A percentile compares a stretch with the other conserved stretches of the same genome.
Conservation (phyloP, 2,888 invertebrate genomes). For the Brenthis hecate region DNA sequence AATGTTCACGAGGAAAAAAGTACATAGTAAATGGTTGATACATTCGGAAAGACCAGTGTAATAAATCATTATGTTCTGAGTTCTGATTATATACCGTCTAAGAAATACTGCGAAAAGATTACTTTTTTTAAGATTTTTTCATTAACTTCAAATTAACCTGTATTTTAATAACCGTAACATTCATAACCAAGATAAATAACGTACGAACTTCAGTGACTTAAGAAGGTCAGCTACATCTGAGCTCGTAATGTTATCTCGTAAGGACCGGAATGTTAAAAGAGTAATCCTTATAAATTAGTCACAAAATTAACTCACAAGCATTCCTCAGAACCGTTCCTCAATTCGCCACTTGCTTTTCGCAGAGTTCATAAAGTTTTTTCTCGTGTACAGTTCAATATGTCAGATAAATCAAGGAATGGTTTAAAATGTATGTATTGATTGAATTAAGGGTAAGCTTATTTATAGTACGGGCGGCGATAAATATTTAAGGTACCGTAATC, state of each 20-base stretch:
- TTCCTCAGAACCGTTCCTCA: conserved; percentile 53
- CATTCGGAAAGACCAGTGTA: too few relatives aligned
- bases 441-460: conserved; percentile 58
- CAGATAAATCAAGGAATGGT: conserved; percentile 42
- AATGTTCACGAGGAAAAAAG: too few relatives aligned
- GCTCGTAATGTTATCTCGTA: neutral
- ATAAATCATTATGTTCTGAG: too few relatives aligned
- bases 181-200: conserved; percentile 4
- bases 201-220: neutral
- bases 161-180: conserved; percentile 2
- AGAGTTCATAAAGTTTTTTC: conserved; percentile 34
- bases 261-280: conserved; percentile 18
- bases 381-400: conserved; percentile 41
- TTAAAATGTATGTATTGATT: conserved; percentile 44
- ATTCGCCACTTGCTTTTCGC: conserved; percentile 42
- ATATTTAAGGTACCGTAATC: conserved; percentile 66
- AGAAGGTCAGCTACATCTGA: neutral
- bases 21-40: too few relatives aligned
- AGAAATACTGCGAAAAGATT: neutral
- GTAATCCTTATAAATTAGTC: conserved; percentile 33
- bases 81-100: too few relatives aligned
- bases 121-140: neutral
- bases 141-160: neutral
- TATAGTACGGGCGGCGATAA: conserved; percentile 60
- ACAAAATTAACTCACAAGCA: conserved; percentile 29